Base-by-base conservation (phyloP, 2,888 invertebrate genomes). In the Xylota sylvarum region DNA sequence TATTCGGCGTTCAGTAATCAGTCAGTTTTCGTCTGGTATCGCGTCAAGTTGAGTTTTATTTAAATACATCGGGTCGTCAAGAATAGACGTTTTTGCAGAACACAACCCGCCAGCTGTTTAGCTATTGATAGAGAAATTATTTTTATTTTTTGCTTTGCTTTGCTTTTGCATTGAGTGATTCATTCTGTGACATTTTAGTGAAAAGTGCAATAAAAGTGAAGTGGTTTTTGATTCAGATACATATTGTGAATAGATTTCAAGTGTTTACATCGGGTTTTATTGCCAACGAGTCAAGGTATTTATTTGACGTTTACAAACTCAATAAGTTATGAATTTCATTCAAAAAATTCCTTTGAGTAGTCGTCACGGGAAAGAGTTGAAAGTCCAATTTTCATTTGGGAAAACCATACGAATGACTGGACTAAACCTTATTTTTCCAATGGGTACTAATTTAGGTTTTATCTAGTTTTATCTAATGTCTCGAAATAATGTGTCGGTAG, bases 1-100 rank as follows among this genome's bases (percentile, higher is more conserved):
- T 60, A 55, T 62, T 52, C 55, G 55, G 55, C 52, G 69, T 76
- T 81, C 58, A 85, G 69, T 67, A 85, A 81, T 85, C 85, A 85
- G 85, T 80, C 81, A 76, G 80, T 67, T 60, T 76, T 58, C 30
- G 80, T 74, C 70, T 70, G 52, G 52, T 43, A 52, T 65, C 50
- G 65, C 19, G 46, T 52, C 65, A 77, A 83, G 72, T 72, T 65
- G 82, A 37, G n/a, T 40, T 65, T 77, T 37, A 2, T 48, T 64
- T 14, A 17, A 37, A 9, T 40, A 32, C 50, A 73, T n/a, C 65
- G 40, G 40, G 30, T 10, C 19, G 27, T 74, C 60, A 60, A 30
- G 35, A 46, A 37, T 67, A 60, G 32, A 67, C 52, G 67, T 67
- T 5, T 14, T 17, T 67, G 65, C 65, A 19, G 50, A 65, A 65